Evolutionary conservation across 2,797 vertebrate species (phyloP), one percentile per base, ranked within the genome.

Genomic region (Mycteria americana): DNA sequence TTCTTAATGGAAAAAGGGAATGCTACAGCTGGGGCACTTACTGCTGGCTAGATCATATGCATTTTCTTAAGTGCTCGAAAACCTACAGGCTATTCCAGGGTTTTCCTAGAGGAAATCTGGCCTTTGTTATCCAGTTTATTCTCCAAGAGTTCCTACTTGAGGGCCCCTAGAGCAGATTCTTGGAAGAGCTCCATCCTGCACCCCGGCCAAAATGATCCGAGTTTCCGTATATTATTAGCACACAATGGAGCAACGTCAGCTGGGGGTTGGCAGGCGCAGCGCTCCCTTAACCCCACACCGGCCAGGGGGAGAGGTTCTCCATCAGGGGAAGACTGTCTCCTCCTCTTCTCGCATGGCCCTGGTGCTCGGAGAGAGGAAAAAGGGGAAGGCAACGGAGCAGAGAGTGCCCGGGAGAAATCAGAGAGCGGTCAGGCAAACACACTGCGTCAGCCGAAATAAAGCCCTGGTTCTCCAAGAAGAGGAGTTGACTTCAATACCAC

Each of bases 51-150:
- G 22, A 59, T 84, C 60, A 18, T 17, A 11, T 0, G 9, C 35
- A 8, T 93, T 94, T 93, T 81, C 45, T 48, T 43, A 85, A 89
- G 84, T 18, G 62, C 92, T 90, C 22, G 6, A 10, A 92, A 89
- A 86, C 93, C 59, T 33, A 68, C 25, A 75, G 96, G 92, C 65
- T 94, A 92, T 91, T 94, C 86, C 93, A 95, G 81, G 81, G 94
- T 92, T 96, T 97, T 95, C 94, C 97, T 97, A 94, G 78, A 96
- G 94, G 88, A 97, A 93, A 95, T 95, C 95, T 95, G 93, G 93
- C 95, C 88, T 97, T 97, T 97, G 94, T 95, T 97, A 95, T 30
- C 78, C 92, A 85, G 86, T 80, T 95, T 95, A 59, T 94, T 94
- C 92, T 97, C 93, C 96, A 95, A 95, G 78, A 97, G 89, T 80